Evolutionary conservation across 2,113 vertebrate genomes (phyloP).

Genomic region (Oryzias melastigma): DNA sequence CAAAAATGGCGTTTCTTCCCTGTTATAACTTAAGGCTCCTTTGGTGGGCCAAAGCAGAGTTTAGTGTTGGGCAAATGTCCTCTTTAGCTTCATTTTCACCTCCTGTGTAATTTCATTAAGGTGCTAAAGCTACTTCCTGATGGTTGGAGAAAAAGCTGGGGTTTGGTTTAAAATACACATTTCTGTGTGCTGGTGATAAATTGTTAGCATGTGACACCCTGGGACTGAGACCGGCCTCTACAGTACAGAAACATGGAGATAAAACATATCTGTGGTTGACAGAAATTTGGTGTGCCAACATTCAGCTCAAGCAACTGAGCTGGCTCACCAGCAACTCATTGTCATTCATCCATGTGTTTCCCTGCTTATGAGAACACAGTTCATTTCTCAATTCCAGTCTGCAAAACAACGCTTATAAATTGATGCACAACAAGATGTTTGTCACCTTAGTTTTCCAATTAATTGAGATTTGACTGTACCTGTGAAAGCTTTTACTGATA

Average conservation of each 20-base stretch:
- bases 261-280: neutral
- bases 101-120: no score
- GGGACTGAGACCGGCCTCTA: neutral
- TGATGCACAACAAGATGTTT: neutral
- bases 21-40: no score
- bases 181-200: neutral
- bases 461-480: neutral
- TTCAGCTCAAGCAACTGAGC: neutral
- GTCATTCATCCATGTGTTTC: neutral
- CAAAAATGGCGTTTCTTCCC: no score
- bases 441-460: neutral
- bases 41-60: no score
- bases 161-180: neutral
- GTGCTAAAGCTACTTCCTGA: no score
- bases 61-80: no score
- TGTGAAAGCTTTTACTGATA: neutral
- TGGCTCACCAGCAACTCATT: constrained; percentile 1
- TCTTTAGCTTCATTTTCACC: no score
- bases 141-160: neutral
- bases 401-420: neutral
- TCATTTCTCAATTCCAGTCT: neutral
- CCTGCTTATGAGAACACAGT: neutral
- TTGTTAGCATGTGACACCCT: constrained; percentile 3
- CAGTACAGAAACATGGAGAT: neutral
- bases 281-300: neutral